Percentiles rank a stretch among this genome's conserved stretches.
Evolutionary conservation across 2,888 invertebrate species (phyloP).

Genomic region (Gastracanthus pulcherrimus): DNA sequence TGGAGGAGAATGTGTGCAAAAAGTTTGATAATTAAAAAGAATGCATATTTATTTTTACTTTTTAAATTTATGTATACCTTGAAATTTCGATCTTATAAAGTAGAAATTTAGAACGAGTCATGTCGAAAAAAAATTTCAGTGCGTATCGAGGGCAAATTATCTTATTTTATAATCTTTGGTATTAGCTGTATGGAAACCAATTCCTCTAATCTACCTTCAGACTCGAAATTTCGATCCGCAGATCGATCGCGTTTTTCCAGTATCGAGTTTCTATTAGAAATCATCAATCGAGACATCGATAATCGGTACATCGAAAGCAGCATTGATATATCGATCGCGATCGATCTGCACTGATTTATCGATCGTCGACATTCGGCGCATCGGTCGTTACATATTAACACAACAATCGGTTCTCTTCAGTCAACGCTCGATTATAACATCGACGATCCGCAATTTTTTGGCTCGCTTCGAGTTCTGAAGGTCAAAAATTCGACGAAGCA

Average conservation of each 20-base stretch:
- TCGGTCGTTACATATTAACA: neutral
- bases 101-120: conserved; percentile 6
- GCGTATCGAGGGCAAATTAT: conserved; percentile 66
- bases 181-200: conserved; percentile 74
- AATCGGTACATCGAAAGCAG: too few species aligned
- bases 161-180: conserved; percentile 75
- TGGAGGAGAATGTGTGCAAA: neutral
- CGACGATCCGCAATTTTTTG: neutral
- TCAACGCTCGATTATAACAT: neutral
- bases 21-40: neutral
- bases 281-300: too few species aligned
- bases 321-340: neutral
- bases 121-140: conserved; percentile 29
- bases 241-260: too few species aligned
- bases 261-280: too few species aligned
- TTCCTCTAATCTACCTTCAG: conserved; percentile 54
- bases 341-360: conserved; percentile 23
- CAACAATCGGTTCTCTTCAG: neutral
- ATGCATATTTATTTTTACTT: neutral
- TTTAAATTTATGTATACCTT: neutral
- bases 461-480: too few species aligned
- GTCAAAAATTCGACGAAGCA: conserved; percentile 40
- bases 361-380: neutral
- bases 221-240: conserved; percentile 48
- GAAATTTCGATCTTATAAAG: conserved; percentile 17